Conservation (phyloP, 2,888 invertebrate species). For the Scrobipalpa atriplicella region DNA sequence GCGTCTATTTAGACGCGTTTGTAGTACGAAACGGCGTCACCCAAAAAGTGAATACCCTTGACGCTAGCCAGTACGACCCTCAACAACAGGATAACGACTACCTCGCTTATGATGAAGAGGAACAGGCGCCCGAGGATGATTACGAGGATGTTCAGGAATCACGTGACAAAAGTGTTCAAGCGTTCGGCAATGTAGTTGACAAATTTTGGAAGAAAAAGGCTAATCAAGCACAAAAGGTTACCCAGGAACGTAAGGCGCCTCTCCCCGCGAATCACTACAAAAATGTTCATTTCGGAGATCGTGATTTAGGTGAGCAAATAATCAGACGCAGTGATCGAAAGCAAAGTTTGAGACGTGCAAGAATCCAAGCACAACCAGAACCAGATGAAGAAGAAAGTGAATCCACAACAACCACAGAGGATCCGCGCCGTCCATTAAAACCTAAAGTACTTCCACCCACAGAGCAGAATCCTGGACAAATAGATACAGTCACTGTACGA, state of each 20-base stretch:
- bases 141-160: slow-evolving; percentile 73
- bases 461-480: slow-evolving; percentile 75
- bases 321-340: slow-evolving; percentile 44
- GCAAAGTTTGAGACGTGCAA: slow-evolving; percentile 56
- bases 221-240: slow-evolving; percentile 37
- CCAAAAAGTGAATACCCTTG: slow-evolving; percentile 64
- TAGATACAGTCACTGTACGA: slow-evolving; percentile 77
- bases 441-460: slow-evolving; percentile 77
- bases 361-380: slow-evolving; percentile 44
- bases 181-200: slow-evolving; percentile 68
- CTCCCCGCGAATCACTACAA: slow-evolving; percentile 63
- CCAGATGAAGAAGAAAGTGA: slow-evolving; percentile 60
- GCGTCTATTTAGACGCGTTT: slow-evolving; percentile 76
- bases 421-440: slow-evolving; percentile 63
- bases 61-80: slow-evolving; percentile 55
- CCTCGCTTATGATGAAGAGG: slow-evolving; percentile 60
- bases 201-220: slow-evolving; percentile 71
- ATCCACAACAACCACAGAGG: slow-evolving; percentile 72
- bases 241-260: slow-evolving; percentile 38
- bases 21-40: slow-evolving; percentile 72
- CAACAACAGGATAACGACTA: slow-evolving; percentile 56
- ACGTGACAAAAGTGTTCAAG: slow-evolving; percentile 56
- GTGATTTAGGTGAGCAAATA: slow-evolving; percentile 53
- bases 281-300: slow-evolving; percentile 73
- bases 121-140: slow-evolving; percentile 58